phyloP scores from a whole-genome alignment of 2,797 vertebrate species.

The Nannoperca obscura region DNA sequence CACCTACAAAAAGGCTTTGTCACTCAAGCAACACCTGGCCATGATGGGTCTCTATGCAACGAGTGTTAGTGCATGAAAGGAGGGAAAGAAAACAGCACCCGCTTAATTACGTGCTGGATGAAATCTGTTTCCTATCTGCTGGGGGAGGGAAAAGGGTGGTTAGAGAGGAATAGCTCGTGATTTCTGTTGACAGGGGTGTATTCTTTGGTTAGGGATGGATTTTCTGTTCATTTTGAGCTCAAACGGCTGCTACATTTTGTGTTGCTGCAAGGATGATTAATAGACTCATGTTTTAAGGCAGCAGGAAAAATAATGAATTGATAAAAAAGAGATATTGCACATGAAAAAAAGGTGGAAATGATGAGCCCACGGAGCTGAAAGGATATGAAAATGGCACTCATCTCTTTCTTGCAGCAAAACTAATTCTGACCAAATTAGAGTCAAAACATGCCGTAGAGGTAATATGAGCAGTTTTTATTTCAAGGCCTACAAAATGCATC shows the following conservation, averaged over 20 bases:
- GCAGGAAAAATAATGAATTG: not conserved
- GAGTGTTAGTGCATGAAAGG: slow-evolving; percentile 48
- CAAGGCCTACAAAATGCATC: not conserved
- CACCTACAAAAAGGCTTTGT: slow-evolving; percentile 53
- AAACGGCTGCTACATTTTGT: not conserved
- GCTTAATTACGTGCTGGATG: slow-evolving; percentile 44
- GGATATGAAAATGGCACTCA: not conserved
- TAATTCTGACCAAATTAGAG: not conserved
- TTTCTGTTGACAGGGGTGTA: slow-evolving; percentile 11
- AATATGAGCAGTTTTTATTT: not conserved
- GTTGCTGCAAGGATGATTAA: not conserved
- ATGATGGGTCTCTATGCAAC: slow-evolving; percentile 82
- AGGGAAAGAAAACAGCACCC: slow-evolving; percentile 38
- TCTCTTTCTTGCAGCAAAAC: slow-evolving; percentile 14
- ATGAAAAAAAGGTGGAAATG: not conserved
- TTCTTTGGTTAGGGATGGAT: slow-evolving; percentile 22
- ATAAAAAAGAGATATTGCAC: not conserved
- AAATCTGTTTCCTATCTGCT: slow-evolving; percentile 32
- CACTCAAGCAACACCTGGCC: slow-evolving; percentile 69
- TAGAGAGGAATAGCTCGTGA: slow-evolving; percentile 9
- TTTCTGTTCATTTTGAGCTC: slow-evolving; percentile 6
- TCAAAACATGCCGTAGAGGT: not conserved
- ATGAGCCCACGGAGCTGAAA: slow-evolving; percentile 5
- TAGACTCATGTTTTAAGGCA: not conserved
- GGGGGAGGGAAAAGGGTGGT: not conserved